Conservation (phyloP, 1,140 invertebrate species). For the Pissodes strobi region DNA sequence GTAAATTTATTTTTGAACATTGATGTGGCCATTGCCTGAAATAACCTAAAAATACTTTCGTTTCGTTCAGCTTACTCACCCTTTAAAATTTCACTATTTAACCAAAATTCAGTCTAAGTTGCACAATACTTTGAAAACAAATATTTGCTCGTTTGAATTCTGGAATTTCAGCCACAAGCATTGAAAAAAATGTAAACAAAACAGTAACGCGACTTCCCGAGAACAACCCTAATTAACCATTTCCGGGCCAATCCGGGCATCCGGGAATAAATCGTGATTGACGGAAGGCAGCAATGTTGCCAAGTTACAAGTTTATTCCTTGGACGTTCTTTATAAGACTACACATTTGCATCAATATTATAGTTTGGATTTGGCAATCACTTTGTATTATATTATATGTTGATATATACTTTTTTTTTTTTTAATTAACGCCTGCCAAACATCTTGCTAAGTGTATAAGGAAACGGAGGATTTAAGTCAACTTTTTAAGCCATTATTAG, state of each 20-base stretch:
- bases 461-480: no score
- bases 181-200: conserved; percentile 37
- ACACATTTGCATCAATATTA: no score
- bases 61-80: conserved; percentile 43
- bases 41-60: conserved; percentile 35
- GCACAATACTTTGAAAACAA: neutral
- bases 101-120: no score
- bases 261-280: conserved; percentile 49
- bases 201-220: conserved; percentile 35
- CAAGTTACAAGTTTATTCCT: no score
- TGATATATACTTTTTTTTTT: no score
- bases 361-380: no score
- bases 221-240: conserved; percentile 51
- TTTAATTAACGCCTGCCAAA: no score
- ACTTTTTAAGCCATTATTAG: no score
- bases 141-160: no score
- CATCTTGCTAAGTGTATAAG: no score
- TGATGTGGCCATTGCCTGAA: conserved; percentile 28
- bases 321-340: no score
- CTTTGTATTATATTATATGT: no score
- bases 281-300: conserved; percentile 19
- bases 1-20: conserved; percentile 20
- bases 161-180: conserved; percentile 27
- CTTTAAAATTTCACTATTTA: conserved; percentile 2
- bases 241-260: conserved; percentile 54